These are phyloP conservation scores for Sphinx pinastri DNA, from an alignment of 2,888 invertebrate genomes.

Conservation along the genomic window DNA sequence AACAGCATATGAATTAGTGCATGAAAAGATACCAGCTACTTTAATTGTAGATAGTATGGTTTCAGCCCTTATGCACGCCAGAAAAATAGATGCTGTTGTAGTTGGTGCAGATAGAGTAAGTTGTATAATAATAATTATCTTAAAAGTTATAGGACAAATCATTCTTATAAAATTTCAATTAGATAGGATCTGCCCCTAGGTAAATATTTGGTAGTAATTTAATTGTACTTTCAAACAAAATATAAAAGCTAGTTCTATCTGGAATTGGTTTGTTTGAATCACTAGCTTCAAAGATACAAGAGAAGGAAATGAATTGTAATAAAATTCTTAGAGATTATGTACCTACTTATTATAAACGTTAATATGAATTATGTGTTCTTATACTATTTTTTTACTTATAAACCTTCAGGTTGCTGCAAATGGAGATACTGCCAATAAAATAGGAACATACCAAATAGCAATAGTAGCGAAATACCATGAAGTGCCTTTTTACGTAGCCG, in stretches of 20 bases:
- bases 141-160: too few relatives aligned
- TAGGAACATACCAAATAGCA: conserved; percentile 98
- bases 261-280: too few relatives aligned
- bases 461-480: conserved; percentile 95
- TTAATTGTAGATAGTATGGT: conserved; percentile 98
- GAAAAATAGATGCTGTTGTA: conserved; percentile 95
- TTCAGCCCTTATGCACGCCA: conserved; percentile 93
- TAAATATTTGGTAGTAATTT: background rate
- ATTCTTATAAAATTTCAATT: background rate
- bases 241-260: too few relatives aligned
- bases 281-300: too few relatives aligned
- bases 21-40: conserved; percentile 95
- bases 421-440: conserved; percentile 99
- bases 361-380: background rate
- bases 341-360: too few relatives aligned
- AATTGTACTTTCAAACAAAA: too few relatives aligned
- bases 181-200: background rate
- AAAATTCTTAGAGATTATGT: too few relatives aligned
- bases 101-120: conserved; percentile 97
- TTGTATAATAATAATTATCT: too few relatives aligned
- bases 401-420: conserved; percentile 90
- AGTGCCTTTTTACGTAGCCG: conserved; percentile 98
- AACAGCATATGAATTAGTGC: conserved; percentile 97
- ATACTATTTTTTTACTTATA: conserved; percentile 17
- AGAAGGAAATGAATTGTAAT: too few relatives aligned